These are phyloP conservation scores for Oreochromis grahami DNA, from an alignment of 2,797 vertebrate genomes.

Conservation along the genomic window DNA sequence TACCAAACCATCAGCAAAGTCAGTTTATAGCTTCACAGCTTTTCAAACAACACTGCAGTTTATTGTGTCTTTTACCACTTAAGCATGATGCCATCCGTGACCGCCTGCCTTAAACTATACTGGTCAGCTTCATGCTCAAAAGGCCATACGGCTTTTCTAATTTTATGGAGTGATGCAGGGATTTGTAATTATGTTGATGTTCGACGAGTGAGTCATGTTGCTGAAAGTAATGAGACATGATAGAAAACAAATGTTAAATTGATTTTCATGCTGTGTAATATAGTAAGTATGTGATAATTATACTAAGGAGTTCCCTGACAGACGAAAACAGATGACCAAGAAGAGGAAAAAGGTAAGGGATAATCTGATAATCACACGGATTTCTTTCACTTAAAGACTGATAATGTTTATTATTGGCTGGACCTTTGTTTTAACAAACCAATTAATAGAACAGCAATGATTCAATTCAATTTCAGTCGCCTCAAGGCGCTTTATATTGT, in stretches of 20 bases:
- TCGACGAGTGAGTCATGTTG: not conserved
- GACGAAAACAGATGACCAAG: not conserved
- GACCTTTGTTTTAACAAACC: not conserved
- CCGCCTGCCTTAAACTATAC: not conserved
- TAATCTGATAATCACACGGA: not conserved
- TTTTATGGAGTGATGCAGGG: not conserved
- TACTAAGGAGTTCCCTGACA: not conserved
- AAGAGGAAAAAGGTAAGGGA: not conserved
- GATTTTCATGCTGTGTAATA: conserved; percentile 13
- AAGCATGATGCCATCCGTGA: conserved; percentile 19
- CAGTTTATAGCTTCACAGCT: not conserved
- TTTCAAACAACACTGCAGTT: conserved; percentile 7
- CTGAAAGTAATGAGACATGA: conserved; percentile 36
- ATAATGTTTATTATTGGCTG: not conserved
- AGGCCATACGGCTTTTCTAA: conserved; percentile 1
- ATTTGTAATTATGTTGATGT: not conserved
- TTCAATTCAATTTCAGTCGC: no score
- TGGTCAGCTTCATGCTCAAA: conserved; percentile 28
- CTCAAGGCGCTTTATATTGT: no score
- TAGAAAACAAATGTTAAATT: conserved; percentile 28
- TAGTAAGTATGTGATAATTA: conserved; percentile 1
- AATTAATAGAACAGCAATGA: not conserved
- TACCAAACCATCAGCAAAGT: conserved; percentile 14
- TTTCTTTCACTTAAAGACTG: not conserved
- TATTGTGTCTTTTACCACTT: conserved; percentile 10